Percentiles rank a stretch among this genome's conserved stretches.
Conservation (phyloP, 2,113 vertebrate genomes). For the Corydoras maculifer region DNA sequence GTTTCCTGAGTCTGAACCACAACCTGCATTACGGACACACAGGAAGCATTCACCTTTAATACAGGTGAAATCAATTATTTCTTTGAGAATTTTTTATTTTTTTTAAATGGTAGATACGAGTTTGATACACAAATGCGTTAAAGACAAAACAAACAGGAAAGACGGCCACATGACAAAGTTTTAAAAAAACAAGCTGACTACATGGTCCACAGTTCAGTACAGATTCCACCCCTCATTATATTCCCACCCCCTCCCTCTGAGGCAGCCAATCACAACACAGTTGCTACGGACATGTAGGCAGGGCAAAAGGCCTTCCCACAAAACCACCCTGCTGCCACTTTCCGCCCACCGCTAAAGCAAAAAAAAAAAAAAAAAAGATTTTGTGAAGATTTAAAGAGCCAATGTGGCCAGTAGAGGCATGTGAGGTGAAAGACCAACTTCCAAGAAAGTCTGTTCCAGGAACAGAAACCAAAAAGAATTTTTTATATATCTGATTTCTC, state of each 20-base stretch:
- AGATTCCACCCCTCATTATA: slow-evolving; percentile 36
- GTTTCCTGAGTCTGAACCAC: background rate
- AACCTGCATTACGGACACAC: background rate
- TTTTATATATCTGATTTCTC: background rate
- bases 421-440: background rate
- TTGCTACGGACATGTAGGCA: slow-evolving; percentile 58
- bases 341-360: slow-evolving; percentile 37
- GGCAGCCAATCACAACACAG: slow-evolving; percentile 62
- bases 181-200: slow-evolving; percentile 56
- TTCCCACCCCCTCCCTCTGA: slow-evolving; percentile 49
- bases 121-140: background rate
- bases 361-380: slow-evolving; percentile 13
- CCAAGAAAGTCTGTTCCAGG: background rate
- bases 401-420: background rate
- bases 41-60: background rate
- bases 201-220: slow-evolving; percentile 44
- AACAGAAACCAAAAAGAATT: background rate
- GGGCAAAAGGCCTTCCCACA: slow-evolving; percentile 47
- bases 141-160: background rate
- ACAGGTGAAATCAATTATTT: background rate
- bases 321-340: slow-evolving; percentile 51
- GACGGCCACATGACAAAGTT: slow-evolving; percentile 43
- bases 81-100: background rate
- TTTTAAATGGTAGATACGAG: background rate
- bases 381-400: background rate